Evolutionary conservation across 2,113 vertebrate genomes (phyloP).

Genomic region (Nyctereutes procyonoides): DNA sequence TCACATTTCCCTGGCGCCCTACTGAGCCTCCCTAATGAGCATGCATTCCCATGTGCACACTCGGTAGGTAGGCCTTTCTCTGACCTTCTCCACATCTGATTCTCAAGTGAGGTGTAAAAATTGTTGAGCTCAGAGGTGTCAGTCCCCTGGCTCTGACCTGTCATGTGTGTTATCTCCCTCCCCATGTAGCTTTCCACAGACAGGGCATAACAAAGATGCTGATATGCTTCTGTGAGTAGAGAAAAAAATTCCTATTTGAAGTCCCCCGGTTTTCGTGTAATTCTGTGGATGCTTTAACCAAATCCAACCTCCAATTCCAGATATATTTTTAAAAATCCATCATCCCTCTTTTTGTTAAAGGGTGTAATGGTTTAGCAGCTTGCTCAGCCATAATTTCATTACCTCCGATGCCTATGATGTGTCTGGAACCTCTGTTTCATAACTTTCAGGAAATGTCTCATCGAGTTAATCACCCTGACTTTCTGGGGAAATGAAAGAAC

Average conservation of each 20-base stretch:
- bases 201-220: neutral
- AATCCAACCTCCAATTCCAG: neutral
- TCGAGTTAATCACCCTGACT: conserved; percentile 23
- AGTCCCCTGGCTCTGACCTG: neutral
- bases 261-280: neutral
- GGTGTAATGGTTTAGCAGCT: neutral
- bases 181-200: neutral
- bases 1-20: neutral
- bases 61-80: neutral
- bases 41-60: neutral
- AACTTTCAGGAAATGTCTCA: conserved; percentile 39
- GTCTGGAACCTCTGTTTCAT: conserved; percentile 4
- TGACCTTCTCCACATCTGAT: neutral
- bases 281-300: neutral
- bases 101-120: neutral
- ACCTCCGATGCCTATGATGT: neutral
- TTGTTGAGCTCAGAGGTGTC: neutral
- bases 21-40: neutral
- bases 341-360: conserved; percentile 5
- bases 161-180: neutral
- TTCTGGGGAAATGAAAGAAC: neutral
- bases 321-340: neutral
- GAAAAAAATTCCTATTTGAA: neutral
- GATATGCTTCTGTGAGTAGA: neutral
- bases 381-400: neutral